Evolutionary conservation across 2,797 vertebrate species (phyloP).

Genomic region (Rhynchonycteris naso): DNA sequence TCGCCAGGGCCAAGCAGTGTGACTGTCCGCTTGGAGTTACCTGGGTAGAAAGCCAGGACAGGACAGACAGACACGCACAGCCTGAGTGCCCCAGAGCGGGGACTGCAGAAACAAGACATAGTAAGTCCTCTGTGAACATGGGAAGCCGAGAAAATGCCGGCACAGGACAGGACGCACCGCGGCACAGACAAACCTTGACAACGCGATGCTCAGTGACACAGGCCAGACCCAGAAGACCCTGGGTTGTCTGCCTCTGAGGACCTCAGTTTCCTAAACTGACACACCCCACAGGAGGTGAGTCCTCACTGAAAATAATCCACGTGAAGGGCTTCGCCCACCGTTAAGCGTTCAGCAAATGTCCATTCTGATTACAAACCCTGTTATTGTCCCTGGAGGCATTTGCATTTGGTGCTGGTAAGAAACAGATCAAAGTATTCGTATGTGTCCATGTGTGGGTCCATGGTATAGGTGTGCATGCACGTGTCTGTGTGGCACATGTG

Average conservation of each 20-base stretch:
- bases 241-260: neutral
- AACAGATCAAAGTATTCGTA: neutral
- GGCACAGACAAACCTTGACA: neutral
- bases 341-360: neutral
- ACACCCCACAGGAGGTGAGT: neutral
- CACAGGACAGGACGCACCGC: neutral
- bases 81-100: rapidly evolving
- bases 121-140: rapidly evolving
- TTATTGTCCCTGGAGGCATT: too few relatives aligned
- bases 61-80: neutral
- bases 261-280: neutral
- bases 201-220: neutral
- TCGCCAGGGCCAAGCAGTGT: neutral
- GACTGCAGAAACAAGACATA: neutral
- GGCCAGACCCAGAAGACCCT: neutral
- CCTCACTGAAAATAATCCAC: neutral
- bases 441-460: neutral
- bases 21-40: too few relatives aligned
- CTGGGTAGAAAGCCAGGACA: neutral
- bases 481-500: neutral
- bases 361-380: neutral
- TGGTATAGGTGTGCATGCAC: rapidly evolving
- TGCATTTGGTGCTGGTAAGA: neutral
- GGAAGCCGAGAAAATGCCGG: rapidly evolving
- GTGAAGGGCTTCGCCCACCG: rapidly evolving